Evolutionary conservation across 37 sponge, comb jelly and placozoan species (phyloP).

Genomic region (Petrosia ficiformis): DNA sequence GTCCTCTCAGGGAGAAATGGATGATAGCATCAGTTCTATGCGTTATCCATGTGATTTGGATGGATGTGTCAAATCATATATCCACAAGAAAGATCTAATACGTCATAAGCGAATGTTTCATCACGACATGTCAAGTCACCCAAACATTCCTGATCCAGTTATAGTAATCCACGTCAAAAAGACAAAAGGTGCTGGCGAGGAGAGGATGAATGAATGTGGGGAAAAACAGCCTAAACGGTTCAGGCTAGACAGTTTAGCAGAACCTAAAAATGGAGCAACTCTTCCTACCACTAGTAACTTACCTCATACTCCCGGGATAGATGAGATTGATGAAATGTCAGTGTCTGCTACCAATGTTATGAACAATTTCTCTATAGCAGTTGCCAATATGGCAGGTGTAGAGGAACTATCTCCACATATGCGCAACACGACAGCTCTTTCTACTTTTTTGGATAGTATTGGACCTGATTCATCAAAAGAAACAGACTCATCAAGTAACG

Average conservation of each 20-base stretch:
- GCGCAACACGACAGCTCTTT: too few relatives aligned
- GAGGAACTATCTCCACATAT: background rate
- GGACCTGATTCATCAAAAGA: too few relatives aligned
- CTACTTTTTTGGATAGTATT: too few relatives aligned
- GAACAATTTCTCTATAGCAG: background rate
- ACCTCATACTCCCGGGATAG: background rate
- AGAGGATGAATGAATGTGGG: background rate
- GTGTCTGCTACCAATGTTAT: background rate
- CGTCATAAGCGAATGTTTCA: constrained; percentile 76
- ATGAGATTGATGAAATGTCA: background rate
- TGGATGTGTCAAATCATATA: constrained; percentile 61
- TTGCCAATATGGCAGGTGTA: background rate
- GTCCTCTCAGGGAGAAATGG: background rate
- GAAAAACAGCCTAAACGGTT: background rate
- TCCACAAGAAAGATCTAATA: constrained; percentile 80
- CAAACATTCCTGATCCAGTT: constrained; percentile 50
- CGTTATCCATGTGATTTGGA: constrained; percentile 74
- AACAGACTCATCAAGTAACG: too few relatives aligned
- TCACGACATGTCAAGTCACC: constrained; percentile 54
- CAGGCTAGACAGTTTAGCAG: background rate
- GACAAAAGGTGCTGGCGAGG: background rate
- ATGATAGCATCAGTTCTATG: constrained; percentile 16
- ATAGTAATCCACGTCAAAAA: background rate
- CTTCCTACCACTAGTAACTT: background rate
- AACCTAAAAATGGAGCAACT: background rate